phyloP scores from a whole-genome alignment of 2,113 vertebrate genomes.

The Morphnarchus princeps region DNA sequence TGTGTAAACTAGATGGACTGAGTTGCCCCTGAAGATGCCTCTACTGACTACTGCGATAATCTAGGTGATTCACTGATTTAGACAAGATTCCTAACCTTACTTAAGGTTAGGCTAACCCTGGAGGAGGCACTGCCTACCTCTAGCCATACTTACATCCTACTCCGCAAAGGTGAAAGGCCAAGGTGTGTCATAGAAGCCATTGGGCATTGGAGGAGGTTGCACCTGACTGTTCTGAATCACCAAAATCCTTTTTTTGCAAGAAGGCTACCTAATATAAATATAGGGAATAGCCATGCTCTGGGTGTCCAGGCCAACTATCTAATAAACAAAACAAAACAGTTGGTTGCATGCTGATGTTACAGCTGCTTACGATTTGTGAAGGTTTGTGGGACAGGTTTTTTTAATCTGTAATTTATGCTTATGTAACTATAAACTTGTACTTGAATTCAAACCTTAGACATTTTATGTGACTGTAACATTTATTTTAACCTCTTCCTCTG shows the following conservation, averaged over 20 bases:
- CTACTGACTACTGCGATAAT: background rate
- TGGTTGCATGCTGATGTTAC: background rate
- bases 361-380: background rate
- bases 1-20: background rate
- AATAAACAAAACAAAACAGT: background rate
- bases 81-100: background rate
- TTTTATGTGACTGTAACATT: background rate
- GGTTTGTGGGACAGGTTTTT: background rate
- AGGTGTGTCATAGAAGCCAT: background rate
- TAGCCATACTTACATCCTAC: background rate
- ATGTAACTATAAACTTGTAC: background rate
- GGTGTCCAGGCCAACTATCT: background rate
- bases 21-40: background rate
- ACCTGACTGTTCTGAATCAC: background rate
- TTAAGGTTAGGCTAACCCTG: background rate
- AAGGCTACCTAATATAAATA: background rate
- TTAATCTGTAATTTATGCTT: background rate
- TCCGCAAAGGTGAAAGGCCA: background rate
- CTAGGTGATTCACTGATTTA: background rate
- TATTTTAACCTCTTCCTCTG: background rate
- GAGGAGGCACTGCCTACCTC: background rate
- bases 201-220: background rate
- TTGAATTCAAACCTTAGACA: background rate
- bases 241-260: background rate
- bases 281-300: background rate